phyloP scores from a whole-genome alignment of 1,140 invertebrate genomes.

The Hyles vespertilio region DNA sequence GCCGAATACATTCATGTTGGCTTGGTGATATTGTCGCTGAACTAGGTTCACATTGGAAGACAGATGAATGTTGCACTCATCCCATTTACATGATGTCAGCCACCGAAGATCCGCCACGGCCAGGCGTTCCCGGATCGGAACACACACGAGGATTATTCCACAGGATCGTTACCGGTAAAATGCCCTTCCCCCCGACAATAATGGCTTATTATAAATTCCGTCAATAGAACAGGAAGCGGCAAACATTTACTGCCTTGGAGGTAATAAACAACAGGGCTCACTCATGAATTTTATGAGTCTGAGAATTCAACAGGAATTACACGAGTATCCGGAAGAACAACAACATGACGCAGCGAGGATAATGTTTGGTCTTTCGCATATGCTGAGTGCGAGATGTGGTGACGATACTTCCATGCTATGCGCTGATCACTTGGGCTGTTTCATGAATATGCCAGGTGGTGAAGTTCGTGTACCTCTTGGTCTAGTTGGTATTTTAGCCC shows the following conservation, averaged over 20 bases:
- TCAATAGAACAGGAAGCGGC: constrained; percentile 79
- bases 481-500: constrained; percentile 78
- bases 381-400: constrained; percentile 75
- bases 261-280: constrained; percentile 77
- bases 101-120: constrained; percentile 77
- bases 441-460: constrained; percentile 80
- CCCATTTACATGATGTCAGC: constrained; percentile 78
- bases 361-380: constrained; percentile 79
- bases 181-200: constrained; percentile 76
- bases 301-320: constrained; percentile 80
- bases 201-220: constrained; percentile 79
- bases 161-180: constrained; percentile 77
- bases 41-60: constrained; percentile 79
- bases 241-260: constrained; percentile 71
- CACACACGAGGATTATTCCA: constrained; percentile 76
- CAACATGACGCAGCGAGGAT: constrained; percentile 80
- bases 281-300: constrained; percentile 80
- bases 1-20: constrained; percentile 82
- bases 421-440: constrained; percentile 79
- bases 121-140: constrained; percentile 62
- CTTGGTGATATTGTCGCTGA: constrained; percentile 82
- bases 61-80: constrained; percentile 75
- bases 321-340: constrained; percentile 79
- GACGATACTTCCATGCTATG: constrained; percentile 79
- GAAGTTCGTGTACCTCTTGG: constrained; percentile 79